A percentile compares a stretch with the other conserved stretches of the same genome.
These are phyloP conservation scores for Lithosia quadra DNA, from an alignment of 2,888 invertebrate genomes.

Conservation along the genomic window DNA sequence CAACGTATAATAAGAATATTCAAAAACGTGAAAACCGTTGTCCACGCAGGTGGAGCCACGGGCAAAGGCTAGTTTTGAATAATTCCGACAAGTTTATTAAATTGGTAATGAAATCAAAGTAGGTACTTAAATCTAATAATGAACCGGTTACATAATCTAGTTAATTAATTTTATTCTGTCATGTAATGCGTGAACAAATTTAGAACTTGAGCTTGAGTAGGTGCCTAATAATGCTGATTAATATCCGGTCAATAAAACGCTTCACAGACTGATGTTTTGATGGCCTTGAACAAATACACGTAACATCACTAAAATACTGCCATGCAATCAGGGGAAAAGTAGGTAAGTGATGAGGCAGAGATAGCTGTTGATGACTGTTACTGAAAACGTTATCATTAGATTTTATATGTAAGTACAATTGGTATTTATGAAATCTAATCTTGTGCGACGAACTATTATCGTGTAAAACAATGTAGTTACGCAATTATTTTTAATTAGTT, in stretches of 20 bases:
- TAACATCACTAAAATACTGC: conserved; percentile 18
- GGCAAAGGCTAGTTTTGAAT: too few species aligned
- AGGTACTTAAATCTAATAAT: not conserved
- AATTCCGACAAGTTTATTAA: not conserved
- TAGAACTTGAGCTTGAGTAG: conserved; percentile 23
- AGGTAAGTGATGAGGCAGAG: not conserved
- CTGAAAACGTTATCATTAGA: not conserved
- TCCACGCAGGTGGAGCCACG: too few species aligned
- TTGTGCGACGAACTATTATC: conserved; percentile 42
- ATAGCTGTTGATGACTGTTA: conserved; percentile 3
- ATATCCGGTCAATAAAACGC: conserved; percentile 41
- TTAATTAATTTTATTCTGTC: conserved; percentile 5
- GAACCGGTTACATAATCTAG: conserved; percentile 5
- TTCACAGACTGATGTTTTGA: conserved; percentile 17
- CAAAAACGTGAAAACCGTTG: too few species aligned
- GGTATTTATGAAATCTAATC: conserved; percentile 38
- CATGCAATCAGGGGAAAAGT: not conserved
- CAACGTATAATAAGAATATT: too few species aligned
- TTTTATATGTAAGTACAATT: conserved; percentile 12
- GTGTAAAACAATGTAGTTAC: conserved; percentile 49
- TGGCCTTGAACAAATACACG: conserved; percentile 25
- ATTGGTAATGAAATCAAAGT: not conserved
- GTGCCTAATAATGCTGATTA: conserved; percentile 35
- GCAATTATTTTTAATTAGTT: conserved; percentile 69
- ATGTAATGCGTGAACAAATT: conserved; percentile 13